These are phyloP conservation scores for Chrysolina oricalcia DNA, from an alignment of 2,888 invertebrate genomes.

Conservation along the genomic window DNA sequence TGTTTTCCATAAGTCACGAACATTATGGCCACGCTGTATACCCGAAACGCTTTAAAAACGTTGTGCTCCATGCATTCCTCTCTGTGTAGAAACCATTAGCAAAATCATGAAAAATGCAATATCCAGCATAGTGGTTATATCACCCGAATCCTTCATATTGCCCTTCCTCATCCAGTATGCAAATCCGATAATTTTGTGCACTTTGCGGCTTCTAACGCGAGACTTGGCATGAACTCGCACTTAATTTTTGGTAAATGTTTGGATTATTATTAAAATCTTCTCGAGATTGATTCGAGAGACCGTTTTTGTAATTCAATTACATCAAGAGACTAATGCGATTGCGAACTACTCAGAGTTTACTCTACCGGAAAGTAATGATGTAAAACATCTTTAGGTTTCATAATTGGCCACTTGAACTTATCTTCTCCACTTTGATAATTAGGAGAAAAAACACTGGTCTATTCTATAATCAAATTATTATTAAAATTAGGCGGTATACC, in stretches of 20 bases:
- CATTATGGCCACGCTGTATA: too few relatives aligned
- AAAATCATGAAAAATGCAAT: conserved; percentile 11
- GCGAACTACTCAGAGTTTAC: not conserved
- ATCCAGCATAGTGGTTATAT: not conserved
- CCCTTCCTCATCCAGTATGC: conserved; percentile 32
- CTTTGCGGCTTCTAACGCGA: conserved; percentile 29
- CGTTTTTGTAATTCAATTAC: conserved; percentile 6
- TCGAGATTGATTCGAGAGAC: conserved; percentile 1
- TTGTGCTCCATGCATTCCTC: not conserved
- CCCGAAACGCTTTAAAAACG: conserved; percentile 9
- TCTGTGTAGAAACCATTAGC: not conserved
- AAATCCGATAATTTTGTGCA: conserved; percentile 42
- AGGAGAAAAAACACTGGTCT: too few relatives aligned
- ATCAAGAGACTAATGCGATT: not conserved
- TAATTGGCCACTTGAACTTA: not conserved
- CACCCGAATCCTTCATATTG: not conserved
- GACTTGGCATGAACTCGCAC: conserved; percentile 32
- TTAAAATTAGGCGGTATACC: too few relatives aligned
- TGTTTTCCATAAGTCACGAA: too few relatives aligned
- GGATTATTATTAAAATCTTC: conserved; percentile 35
- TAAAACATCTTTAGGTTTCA: not conserved
- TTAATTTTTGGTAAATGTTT: conserved; percentile 44
- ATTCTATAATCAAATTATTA: too few relatives aligned
- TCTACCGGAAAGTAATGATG: not conserved
- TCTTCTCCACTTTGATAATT: not conserved